Percentiles rank a stretch among this genome's conserved stretches.
phyloP scores from a whole-genome alignment of 2,797 vertebrate genomes.

The Otolemur crassicaudatus region DNA sequence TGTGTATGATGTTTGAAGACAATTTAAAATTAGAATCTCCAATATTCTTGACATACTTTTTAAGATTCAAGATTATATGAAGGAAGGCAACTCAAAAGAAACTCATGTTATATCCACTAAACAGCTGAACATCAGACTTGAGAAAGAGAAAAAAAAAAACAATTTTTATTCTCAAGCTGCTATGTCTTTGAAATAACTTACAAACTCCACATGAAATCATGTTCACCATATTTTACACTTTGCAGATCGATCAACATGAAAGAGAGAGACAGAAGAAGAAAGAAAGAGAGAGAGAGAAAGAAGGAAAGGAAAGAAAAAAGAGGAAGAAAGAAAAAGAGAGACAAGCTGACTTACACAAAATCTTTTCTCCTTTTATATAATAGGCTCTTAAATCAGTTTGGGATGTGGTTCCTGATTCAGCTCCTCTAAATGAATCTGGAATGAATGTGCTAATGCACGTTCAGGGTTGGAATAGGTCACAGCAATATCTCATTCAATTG shows the following conservation, averaged over 20 bases:
- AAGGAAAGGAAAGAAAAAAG: not conserved
- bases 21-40: slow-evolving; percentile 70
- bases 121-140: slow-evolving; percentile 52
- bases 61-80: slow-evolving; percentile 66
- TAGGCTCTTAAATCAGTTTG: not conserved
- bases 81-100: slow-evolving; percentile 3
- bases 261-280: too few relatives aligned
- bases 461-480: not conserved
- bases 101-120: not conserved
- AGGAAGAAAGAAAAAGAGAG: not conserved
- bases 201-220: slow-evolving; percentile 25
- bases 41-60: slow-evolving; percentile 66
- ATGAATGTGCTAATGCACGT: not conserved
- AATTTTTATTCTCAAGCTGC: slow-evolving; percentile 63
- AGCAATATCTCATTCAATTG: not conserved
- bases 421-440: not conserved
- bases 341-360: not conserved
- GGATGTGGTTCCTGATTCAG: not conserved
- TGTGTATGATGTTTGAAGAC: slow-evolving; percentile 19
- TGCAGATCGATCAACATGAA: not conserved
- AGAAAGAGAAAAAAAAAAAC: not conserved
- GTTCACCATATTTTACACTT: slow-evolving; percentile 5
- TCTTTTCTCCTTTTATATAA: not conserved
- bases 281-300: not conserved
- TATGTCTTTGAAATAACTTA: slow-evolving; percentile 61